Conservation (phyloP, 2,113 vertebrate species). For the Chamaetylas fuelleborni region DNA sequence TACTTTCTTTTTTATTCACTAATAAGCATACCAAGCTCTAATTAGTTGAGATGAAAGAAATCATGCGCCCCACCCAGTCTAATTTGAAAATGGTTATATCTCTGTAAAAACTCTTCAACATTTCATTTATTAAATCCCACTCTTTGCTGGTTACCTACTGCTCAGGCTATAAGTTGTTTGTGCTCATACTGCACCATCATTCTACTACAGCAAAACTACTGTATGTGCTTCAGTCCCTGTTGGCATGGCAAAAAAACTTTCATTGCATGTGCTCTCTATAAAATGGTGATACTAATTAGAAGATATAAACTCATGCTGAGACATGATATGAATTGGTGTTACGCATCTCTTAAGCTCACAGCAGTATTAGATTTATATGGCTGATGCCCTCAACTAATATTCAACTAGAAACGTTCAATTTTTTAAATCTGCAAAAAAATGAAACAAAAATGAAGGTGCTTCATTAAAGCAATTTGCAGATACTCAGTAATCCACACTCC, state of each 20-base stretch:
- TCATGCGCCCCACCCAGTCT: conserved; percentile 51
- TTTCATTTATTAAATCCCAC: conserved; percentile 69
- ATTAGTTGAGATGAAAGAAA: conserved; percentile 66
- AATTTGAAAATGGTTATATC: conserved; percentile 63
- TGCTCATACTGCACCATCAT: conserved; percentile 31
- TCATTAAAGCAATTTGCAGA: neutral
- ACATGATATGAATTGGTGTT: conserved; percentile 78
- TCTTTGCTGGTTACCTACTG: conserved; percentile 72
- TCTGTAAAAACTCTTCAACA: conserved; percentile 53
- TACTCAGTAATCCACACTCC: neutral
- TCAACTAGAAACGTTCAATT: conserved; percentile 52
- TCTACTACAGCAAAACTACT: conserved; percentile 52
- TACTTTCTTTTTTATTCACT: conserved; percentile 41
- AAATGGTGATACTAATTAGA: conserved; percentile 81
- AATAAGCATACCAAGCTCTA: conserved; percentile 65
- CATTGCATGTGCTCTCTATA: conserved; percentile 76
- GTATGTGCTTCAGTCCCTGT: conserved; percentile 61
- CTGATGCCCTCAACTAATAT: conserved; percentile 73
- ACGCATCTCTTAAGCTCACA: conserved; percentile 77
- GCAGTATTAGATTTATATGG: conserved; percentile 78
- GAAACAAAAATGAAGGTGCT: conserved; percentile 44
- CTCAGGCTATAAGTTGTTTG: conserved; percentile 58
- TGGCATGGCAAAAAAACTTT: conserved; percentile 75
- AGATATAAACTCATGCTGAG: conserved; percentile 80
- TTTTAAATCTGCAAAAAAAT: conserved; percentile 60